Conservation (phyloP, 2,797 vertebrate species). For the Platalea minor region DNA sequence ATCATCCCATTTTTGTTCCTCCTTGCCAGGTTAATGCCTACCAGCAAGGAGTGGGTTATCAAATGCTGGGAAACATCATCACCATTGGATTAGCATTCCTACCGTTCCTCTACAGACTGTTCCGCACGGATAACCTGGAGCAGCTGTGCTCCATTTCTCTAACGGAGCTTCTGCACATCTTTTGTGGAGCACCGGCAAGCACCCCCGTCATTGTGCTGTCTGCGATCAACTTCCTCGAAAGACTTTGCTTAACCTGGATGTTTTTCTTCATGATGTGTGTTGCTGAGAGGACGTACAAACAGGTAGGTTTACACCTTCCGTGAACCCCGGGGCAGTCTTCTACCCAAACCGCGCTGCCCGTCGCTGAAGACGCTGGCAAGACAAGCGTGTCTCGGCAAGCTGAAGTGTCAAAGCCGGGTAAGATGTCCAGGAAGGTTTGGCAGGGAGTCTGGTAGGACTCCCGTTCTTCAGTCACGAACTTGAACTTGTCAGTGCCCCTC, state of each 20-base stretch:
- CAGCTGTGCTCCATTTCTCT: slow-evolving; percentile 77
- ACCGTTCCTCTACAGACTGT: slow-evolving; percentile 87
- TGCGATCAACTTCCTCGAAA: slow-evolving; percentile 86
- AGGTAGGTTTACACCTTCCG: slow-evolving; percentile 75
- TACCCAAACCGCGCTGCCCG: not conserved
- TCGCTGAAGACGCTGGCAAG: not conserved
- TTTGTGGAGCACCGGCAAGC: slow-evolving; percentile 76
- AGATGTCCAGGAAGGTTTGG: not conserved
- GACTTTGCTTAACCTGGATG: slow-evolving; percentile 90
- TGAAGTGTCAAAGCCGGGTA: not conserved
- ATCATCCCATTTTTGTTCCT: not conserved
- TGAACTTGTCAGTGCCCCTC: not conserved
- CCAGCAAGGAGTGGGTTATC: slow-evolving; percentile 92
- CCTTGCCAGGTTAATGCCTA: slow-evolving; percentile 87
- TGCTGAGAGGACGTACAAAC: slow-evolving; percentile 96
- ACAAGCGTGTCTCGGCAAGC: not conserved
- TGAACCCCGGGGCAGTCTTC: not conserved
- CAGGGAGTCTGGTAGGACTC: not conserved
- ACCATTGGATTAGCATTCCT: slow-evolving; percentile 85
- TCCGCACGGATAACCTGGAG: slow-evolving; percentile 80
- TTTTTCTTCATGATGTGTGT: slow-evolving; percentile 99
- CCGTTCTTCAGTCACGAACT: not conserved
- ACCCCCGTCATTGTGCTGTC: slow-evolving; percentile 73
- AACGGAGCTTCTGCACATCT: slow-evolving; percentile 78
- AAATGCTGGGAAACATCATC: slow-evolving; percentile 86